Evolutionary conservation across 2,797 vertebrate genomes (phyloP).

Genomic region (Parotocinclus haroldoi): DNA sequence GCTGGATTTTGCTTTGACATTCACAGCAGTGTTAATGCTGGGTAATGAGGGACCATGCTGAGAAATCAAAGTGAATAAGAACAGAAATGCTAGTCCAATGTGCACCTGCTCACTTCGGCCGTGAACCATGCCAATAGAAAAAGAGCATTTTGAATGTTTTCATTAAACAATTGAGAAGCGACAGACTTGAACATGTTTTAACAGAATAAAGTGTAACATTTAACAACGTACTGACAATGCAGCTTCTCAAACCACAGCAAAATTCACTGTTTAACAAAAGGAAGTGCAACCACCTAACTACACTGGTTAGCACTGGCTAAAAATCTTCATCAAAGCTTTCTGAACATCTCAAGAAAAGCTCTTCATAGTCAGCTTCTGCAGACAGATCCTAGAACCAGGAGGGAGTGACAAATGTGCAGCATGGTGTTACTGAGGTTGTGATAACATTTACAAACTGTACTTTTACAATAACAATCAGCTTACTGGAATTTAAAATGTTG

Average conservation of each 20-base stretch:
- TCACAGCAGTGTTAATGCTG: neutral
- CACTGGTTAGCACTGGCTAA: neutral
- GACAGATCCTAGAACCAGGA: constrained; percentile 37
- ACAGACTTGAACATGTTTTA: too few relatives aligned
- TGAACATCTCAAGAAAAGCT: constrained; percentile 49
- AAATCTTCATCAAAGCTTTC: constrained; percentile 56
- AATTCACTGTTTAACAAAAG: neutral
- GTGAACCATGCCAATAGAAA: neutral
- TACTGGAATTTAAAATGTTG: too few relatives aligned
- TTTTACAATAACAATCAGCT: too few relatives aligned
- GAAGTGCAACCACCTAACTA: neutral
- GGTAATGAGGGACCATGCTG: constrained; percentile 13
- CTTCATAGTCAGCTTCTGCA: constrained; percentile 39
- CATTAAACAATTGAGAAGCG: neutral
- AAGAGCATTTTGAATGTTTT: neutral
- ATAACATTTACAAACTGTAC: too few relatives aligned
- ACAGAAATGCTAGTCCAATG: neutral
- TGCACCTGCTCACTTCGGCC: too few relatives aligned
- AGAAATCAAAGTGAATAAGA: constrained; percentile 20
- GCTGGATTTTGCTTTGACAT: too few relatives aligned
- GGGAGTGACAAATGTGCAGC: neutral
- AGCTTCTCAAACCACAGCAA: neutral
- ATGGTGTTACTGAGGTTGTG: too few relatives aligned
- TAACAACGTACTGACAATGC: neutral
- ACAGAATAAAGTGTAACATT: neutral